These are phyloP conservation scores for Deroptyus accipitrinus DNA, from an alignment of 2,113 vertebrate genomes.

Conservation along the genomic window DNA sequence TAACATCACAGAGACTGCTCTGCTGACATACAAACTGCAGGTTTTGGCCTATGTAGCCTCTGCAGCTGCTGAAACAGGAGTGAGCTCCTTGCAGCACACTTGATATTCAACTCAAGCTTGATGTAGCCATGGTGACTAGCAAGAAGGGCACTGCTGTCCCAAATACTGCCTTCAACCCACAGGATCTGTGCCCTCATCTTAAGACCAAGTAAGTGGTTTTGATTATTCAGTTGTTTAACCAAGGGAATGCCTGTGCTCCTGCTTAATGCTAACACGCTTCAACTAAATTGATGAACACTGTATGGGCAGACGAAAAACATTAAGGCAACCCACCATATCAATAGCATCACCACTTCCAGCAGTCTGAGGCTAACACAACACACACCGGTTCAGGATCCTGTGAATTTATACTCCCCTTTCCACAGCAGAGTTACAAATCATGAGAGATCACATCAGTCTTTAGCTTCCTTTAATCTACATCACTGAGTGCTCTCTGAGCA, in stretches of 20 bases:
- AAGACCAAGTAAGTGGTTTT: background rate
- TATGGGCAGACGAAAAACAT: background rate
- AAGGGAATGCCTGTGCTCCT: background rate
- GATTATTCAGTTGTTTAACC: background rate
- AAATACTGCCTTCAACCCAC: background rate
- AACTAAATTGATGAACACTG: background rate
- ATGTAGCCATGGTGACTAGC: constrained; percentile 45
- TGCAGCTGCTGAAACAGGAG: background rate
- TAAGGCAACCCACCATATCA: background rate
- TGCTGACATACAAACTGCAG: background rate
- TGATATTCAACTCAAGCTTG: constrained; percentile 44
- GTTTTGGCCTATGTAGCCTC: background rate
- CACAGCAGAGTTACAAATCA: background rate
- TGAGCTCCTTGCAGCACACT: constrained; percentile 8
- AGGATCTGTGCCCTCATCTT: background rate
- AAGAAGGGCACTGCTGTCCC: constrained; percentile 36
- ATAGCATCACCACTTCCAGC: background rate
- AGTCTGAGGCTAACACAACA: background rate
- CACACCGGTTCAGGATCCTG: background rate
- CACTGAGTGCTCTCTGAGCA: background rate
- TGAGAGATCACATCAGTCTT: background rate
- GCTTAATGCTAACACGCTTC: background rate
- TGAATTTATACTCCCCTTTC: background rate
- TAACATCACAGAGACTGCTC: background rate
- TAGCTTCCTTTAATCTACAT: background rate